Evolutionary conservation across 2,888 invertebrate species (phyloP).

Genomic region (Podabrus alpinus): DNA sequence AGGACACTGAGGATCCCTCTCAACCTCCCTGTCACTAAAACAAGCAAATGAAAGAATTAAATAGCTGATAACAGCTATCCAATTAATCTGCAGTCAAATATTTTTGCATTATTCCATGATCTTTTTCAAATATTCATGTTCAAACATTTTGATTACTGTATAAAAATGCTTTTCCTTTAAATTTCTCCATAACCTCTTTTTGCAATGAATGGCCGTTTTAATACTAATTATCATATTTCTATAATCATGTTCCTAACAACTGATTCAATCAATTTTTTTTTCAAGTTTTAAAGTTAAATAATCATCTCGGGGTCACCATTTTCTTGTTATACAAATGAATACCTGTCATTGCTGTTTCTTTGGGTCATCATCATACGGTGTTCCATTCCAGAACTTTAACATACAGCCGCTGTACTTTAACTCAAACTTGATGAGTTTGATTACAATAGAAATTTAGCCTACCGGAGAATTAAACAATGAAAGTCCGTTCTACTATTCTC

Average conservation of each 20-base stretch:
- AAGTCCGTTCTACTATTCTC: too few relatives aligned
- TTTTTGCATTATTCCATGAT: not conserved
- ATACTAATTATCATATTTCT: too few relatives aligned
- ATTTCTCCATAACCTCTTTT: not conserved
- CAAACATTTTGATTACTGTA: not conserved
- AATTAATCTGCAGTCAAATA: conserved; percentile 17
- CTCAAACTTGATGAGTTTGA: not conserved
- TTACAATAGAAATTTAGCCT: not conserved
- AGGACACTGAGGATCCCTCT: conserved; percentile 25
- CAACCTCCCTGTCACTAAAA: conserved; percentile 19
- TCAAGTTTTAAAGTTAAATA: too few relatives aligned
- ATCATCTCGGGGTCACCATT: not conserved
- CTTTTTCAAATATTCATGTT: not conserved
- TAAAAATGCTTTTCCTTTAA: not conserved
- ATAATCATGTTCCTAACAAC: too few relatives aligned
- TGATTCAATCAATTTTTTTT: too few relatives aligned
- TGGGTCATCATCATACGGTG: not conserved
- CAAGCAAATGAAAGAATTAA: conserved; percentile 25
- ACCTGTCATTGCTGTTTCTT: too few relatives aligned
- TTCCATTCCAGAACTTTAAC: not conserved
- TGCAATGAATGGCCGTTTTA: not conserved
- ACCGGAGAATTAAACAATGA: not conserved
- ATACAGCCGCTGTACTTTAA: too few relatives aligned
- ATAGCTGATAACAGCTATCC: conserved; percentile 17
- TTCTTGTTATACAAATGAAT: too few relatives aligned